Conservation (phyloP, 2,888 invertebrate species). For the Epinotia brunnichana region DNA sequence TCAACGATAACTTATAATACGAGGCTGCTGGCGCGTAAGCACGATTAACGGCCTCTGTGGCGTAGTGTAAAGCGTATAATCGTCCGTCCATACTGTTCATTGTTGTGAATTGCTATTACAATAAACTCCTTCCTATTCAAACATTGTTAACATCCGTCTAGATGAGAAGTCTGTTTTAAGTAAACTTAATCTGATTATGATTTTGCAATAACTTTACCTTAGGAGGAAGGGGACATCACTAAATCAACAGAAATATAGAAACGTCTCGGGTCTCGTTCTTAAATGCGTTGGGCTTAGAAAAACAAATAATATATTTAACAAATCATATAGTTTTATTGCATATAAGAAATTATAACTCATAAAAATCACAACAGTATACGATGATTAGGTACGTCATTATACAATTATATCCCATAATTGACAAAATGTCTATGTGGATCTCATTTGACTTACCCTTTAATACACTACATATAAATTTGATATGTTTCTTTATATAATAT, state of each 20-base stretch:
- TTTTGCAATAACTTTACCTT: neutral
- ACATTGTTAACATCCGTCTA: slow-evolving; percentile 1
- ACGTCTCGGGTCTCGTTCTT: neutral
- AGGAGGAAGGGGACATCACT: neutral
- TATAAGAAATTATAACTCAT: slow-evolving; percentile 56
- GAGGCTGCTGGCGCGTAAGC: slow-evolving; percentile 30
- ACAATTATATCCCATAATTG: slow-evolving; percentile 55
- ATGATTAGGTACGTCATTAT: slow-evolving; percentile 47
- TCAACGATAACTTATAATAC: slow-evolving; percentile 33
- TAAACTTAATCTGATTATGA: neutral
- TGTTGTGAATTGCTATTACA: slow-evolving; percentile 10
- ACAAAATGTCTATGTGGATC: slow-evolving; percentile 52
- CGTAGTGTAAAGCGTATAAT: slow-evolving; percentile 33
- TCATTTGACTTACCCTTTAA: slow-evolving; percentile 49
- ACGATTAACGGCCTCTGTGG: slow-evolving; percentile 35
- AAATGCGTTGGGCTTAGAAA: slow-evolving; percentile 36
- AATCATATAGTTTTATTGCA: slow-evolving; percentile 64
- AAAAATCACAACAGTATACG: slow-evolving; percentile 63
- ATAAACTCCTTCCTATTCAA: slow-evolving; percentile 1
- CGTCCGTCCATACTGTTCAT: neutral
- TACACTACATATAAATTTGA: slow-evolving; percentile 62
- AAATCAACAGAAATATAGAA: neutral
- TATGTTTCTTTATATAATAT: slow-evolving; percentile 66
- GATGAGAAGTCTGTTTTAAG: neutral
- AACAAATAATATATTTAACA: slow-evolving; percentile 57